phyloP scores from a whole-genome alignment of 2,797 vertebrate genomes.

The Gallinago stenura region DNA sequence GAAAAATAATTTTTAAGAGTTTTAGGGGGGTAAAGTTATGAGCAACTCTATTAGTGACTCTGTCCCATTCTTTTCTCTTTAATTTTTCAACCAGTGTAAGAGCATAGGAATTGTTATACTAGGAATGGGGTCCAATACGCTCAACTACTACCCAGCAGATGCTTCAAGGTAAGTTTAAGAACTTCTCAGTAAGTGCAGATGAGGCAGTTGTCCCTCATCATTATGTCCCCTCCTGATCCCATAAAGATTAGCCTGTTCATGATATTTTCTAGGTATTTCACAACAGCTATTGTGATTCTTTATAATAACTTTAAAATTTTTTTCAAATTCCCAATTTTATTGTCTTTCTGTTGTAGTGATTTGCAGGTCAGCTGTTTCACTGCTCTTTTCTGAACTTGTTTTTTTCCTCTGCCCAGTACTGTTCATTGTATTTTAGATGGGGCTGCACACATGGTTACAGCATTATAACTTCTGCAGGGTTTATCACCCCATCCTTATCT shows the following conservation, averaged over 20 bases:
- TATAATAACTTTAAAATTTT: background rate
- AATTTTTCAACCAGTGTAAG: background rate
- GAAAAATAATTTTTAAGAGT: background rate
- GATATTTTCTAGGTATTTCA: background rate
- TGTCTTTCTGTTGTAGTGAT: background rate
- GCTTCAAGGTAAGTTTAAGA: background rate
- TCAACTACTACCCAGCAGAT: background rate
- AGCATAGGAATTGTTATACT: background rate
- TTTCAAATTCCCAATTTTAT: background rate
- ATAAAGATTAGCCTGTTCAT: background rate
- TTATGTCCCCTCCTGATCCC: background rate
- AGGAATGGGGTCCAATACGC: background rate
- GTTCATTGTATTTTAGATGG: background rate
- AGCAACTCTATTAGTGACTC: background rate
- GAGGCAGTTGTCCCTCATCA: background rate
- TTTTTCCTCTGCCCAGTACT: background rate
- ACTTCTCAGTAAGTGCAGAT: background rate
- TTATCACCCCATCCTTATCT: conserved; percentile 41
- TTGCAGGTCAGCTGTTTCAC: background rate
- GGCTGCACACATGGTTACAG: background rate
- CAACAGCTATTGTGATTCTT: background rate
- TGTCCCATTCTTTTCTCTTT: background rate
- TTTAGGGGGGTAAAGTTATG: background rate
- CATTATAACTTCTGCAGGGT: background rate
- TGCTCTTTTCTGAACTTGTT: background rate